Base-by-base conservation (phyloP, 2,797 vertebrate genomes). In the Sebastes jordani region DNA sequence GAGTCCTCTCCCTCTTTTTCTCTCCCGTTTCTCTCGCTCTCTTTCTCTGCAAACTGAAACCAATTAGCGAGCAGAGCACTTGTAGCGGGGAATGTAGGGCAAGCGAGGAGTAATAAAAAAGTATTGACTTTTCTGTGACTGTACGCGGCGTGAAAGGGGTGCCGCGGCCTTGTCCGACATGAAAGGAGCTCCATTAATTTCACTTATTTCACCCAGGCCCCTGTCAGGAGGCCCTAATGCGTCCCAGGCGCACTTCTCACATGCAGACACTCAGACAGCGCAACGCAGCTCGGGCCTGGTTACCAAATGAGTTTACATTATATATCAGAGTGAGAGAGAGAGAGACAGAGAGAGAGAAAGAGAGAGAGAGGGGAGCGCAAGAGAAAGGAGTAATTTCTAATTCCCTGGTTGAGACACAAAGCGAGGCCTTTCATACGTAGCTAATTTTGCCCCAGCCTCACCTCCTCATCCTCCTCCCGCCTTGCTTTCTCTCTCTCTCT, bases 61-160 rank as follows among this genome's bases (percentile, higher is more conserved):
- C 96, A 97, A 96, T 97, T 97, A 97, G 96, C 84, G 91, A 94
- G 93, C 89, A 93, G 95, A 96, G 95, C 96, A 96, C 96, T 96
- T 96, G 96, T 96, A 96, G 96, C 94, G 89, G 95, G 94, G 95
- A 97, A 97, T 96, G 96, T 97, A 97, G 96, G 96, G 96, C 95
- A 97, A 93, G 96, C 94, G 95, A 94, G 94, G 95, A 96, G 96
- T 97, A 97, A 97, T 97, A 97, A 97, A 97, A 97, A 97, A 97
- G 96, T 97, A 97, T 96, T 96, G 96, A 96, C 96, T 98, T 97
- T 97, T 97, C 94, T 96, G 95, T 96, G 96, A 97, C 97, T 97
- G 96, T 96, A 97, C 95, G 96, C 94, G 91, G 96, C 94, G 94
- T 95, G 95, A 97, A 97, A 97, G 96, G 96, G 96, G 95, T 95